Evolutionary conservation across 1,140 invertebrate species (phyloP).

Genomic region (Eurosta solidaginis): DNA sequence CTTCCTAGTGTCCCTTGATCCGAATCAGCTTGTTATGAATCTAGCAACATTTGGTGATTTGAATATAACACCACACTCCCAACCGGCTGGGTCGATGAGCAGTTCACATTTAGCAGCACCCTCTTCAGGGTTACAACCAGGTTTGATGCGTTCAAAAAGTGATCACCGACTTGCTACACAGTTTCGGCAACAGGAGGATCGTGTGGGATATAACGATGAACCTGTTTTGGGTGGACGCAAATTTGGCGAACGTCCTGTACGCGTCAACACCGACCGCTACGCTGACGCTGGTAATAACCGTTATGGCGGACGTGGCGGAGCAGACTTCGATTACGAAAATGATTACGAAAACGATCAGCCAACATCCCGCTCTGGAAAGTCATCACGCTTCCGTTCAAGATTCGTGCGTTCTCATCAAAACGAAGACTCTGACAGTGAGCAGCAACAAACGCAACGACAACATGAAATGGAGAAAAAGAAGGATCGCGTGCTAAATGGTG

Average conservation of each 20-base stretch:
- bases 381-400: conserved; percentile 72
- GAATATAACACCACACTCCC: conserved; percentile 70
- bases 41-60: conserved; percentile 86
- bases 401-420: conserved; percentile 70
- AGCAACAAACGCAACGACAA: conserved; percentile 47
- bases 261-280: conserved; percentile 57
- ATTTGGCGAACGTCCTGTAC: conserved; percentile 70
- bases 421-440: conserved; percentile 72
- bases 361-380: conserved; percentile 56
- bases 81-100: conserved; percentile 58
- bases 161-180: conserved; percentile 89
- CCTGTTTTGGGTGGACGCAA: conserved; percentile 72
- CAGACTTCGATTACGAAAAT: conserved; percentile 69
- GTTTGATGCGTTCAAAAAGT: conserved; percentile 89
- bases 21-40: conserved; percentile 84
- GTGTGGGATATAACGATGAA: conserved; percentile 66
- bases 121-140: conserved; percentile 64
- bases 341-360: conserved; percentile 66
- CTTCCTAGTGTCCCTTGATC: conserved; percentile 85
- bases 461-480: conserved; percentile 72
- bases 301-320: conserved; percentile 62
- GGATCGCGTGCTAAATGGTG: conserved; percentile 83
- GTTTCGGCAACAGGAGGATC: conserved; percentile 83
- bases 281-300: conserved; percentile 61
- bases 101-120: conserved; percentile 66